Conservation (phyloP, 2,113 vertebrate genomes). For the Thinocorus orbignyianus region DNA sequence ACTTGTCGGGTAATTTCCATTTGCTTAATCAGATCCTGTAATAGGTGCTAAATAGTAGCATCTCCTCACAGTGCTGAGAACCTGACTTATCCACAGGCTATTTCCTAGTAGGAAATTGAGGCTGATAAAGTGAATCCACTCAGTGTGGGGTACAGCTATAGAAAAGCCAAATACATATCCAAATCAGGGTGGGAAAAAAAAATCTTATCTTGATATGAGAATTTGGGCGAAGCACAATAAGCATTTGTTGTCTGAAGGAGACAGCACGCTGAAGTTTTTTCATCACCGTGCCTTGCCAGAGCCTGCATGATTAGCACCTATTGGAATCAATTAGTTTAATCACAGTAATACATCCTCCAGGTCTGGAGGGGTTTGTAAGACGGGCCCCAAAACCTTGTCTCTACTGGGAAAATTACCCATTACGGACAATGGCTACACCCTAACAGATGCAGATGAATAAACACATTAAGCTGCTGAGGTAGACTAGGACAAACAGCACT, state of each 20-base stretch:
- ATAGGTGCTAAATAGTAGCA: not conserved
- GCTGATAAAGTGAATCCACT: not conserved
- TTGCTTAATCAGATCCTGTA: conserved; percentile 34
- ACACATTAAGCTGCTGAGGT: conserved; percentile 62
- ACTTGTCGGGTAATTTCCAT: conserved; percentile 35
- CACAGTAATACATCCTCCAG: conserved; percentile 26
- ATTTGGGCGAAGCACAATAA: not conserved
- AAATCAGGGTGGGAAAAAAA: not conserved
- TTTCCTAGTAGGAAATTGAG: not conserved
- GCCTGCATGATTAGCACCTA: conserved; percentile 34
- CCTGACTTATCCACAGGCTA: not conserved
- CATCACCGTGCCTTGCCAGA: not conserved
- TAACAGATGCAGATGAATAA: conserved; percentile 71
- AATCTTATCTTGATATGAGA: not conserved
- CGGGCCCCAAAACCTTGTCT: conserved; percentile 28
- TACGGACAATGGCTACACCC: conserved; percentile 53
- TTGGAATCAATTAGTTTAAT: conserved; percentile 63
- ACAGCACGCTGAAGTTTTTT: not conserved
- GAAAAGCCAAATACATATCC: not conserved
- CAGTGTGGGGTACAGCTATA: not conserved
- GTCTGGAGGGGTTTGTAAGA: conserved; percentile 38
- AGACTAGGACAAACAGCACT: conserved; percentile 49
- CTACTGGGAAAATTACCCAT: conserved; percentile 41
- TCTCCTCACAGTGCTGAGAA: not conserved
- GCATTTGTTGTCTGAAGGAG: not conserved